phyloP scores from a whole-genome alignment of 2,888 invertebrate genomes.

The Thecocarcelia acutangulata region DNA sequence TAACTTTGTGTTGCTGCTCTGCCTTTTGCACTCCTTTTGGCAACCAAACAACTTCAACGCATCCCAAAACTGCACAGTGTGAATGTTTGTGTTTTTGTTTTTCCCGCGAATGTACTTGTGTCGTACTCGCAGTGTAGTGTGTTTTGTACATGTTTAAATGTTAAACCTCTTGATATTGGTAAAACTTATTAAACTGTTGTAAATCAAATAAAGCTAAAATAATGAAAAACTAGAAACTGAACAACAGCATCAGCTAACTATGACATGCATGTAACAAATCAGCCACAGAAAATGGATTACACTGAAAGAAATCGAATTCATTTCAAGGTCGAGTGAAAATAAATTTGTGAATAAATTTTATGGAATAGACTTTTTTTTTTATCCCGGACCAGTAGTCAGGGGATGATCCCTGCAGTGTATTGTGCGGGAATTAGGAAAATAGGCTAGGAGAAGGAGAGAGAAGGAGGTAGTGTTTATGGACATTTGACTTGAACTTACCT shows the following conservation, averaged over 20 bases:
- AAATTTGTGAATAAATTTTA: too few species aligned
- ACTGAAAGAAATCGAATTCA: constrained; percentile 38
- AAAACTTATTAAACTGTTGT: constrained; percentile 68
- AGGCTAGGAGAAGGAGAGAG: too few species aligned
- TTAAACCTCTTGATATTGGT: constrained; percentile 65
- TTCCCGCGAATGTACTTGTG: background rate
- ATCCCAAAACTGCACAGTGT: constrained; percentile 33
- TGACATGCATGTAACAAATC: constrained; percentile 41
- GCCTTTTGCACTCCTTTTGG: background rate
- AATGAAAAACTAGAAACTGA: constrained; percentile 16
- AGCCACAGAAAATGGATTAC: constrained; percentile 25
- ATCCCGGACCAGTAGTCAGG: too few species aligned
- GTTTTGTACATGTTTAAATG: constrained; percentile 42
- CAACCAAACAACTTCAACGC: constrained; percentile 7
- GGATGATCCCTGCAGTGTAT: too few species aligned
- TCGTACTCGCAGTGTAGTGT: background rate
- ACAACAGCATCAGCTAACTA: constrained; percentile 31
- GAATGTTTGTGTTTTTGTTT: background rate
- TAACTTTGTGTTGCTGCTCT: constrained; percentile 26
- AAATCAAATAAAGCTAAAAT: constrained; percentile 62
- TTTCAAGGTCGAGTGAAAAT: too few species aligned
- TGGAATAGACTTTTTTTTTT: too few species aligned
- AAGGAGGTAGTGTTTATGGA: too few species aligned
- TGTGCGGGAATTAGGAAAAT: too few species aligned
- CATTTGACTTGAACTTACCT: too few species aligned